phyloP scores from a whole-genome alignment of 2,113 vertebrate species.

The Meleagris gallopavo region DNA sequence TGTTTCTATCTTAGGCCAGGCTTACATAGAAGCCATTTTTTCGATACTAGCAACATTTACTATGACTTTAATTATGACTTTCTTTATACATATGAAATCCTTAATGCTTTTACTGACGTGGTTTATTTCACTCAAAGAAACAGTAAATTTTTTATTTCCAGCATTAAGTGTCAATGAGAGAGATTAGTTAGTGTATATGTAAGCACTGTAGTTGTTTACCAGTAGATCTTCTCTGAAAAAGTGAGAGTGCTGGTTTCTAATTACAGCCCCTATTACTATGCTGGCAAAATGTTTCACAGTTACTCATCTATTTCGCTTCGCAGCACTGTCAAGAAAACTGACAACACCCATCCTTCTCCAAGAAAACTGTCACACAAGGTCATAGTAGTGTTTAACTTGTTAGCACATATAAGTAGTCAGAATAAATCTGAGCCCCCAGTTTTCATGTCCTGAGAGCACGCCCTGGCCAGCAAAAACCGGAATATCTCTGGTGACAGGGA shows the following conservation, averaged over 20 bases:
- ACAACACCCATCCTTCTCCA: not conserved
- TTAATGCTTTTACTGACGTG: not conserved
- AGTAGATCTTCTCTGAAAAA: not conserved
- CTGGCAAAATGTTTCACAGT: not conserved
- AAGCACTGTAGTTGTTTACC: not conserved
- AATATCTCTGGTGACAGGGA: not conserved
- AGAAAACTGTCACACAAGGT: not conserved
- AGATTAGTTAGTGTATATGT: not conserved
- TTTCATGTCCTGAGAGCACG: not conserved
- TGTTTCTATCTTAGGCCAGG: not conserved
- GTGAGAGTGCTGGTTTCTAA: not conserved
- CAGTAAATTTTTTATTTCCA: not conserved
- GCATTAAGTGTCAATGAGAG: not conserved
- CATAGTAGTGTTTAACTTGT: not conserved
- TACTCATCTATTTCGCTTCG: not conserved
- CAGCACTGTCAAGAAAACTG: not conserved
- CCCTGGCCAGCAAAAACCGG: not conserved
- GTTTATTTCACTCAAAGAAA: conserved; percentile 8
- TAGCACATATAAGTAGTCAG: not conserved
- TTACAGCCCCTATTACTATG: not conserved
- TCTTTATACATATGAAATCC: not conserved
- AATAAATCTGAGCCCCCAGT: not conserved
- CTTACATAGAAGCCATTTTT: not conserved
- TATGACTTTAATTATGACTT: not conserved
- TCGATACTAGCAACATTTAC: not conserved